These are phyloP conservation scores for Peribatodes rhomboidaria DNA, from an alignment of 2,888 invertebrate genomes.

Conservation along the genomic window DNA sequence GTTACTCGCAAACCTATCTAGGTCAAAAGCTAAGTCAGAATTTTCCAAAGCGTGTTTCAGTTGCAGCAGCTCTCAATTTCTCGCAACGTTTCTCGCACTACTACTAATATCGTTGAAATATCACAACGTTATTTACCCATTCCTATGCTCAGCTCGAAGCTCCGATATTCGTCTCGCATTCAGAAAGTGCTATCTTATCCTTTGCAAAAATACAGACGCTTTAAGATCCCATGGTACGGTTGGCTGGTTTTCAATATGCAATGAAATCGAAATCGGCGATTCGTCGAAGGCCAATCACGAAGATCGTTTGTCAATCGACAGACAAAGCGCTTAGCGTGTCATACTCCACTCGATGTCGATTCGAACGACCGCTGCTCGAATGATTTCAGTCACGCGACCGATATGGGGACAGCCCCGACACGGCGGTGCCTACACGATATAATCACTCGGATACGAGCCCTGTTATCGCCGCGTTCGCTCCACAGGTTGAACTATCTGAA, in stretches of 20 bases:
- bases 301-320: slow-evolving; percentile 69
- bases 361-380: slow-evolving; percentile 66
- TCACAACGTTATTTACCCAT: slow-evolving; percentile 24
- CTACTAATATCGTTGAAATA: slow-evolving; percentile 25
- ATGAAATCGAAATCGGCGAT: slow-evolving; percentile 57
- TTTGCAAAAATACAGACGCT: slow-evolving; percentile 46
- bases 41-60: slow-evolving; percentile 16
- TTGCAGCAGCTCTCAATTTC: slow-evolving; percentile 16
- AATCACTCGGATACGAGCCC: slow-evolving; percentile 58
- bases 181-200: slow-evolving; percentile 10
- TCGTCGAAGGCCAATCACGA: slow-evolving; percentile 66
- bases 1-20: slow-evolving; percentile 10
- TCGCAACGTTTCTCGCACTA: slow-evolving; percentile 21
- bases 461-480: slow-evolving; percentile 53
- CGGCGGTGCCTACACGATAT: slow-evolving; percentile 52
- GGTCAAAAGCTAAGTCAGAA: slow-evolving; percentile 23
- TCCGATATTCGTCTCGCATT: slow-evolving; percentile 22
- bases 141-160: slow-evolving; percentile 15
- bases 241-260: slow-evolving; percentile 49
- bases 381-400: slow-evolving; percentile 71
- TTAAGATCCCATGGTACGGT: slow-evolving; percentile 43
- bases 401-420: slow-evolving; percentile 52
- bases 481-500: slow-evolving; percentile 64
- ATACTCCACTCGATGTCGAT: slow-evolving; percentile 74
- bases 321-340: slow-evolving; percentile 74